Evolutionary conservation across 2,888 invertebrate species (phyloP), one percentile per base, ranked within the genome.

Genomic region (Hirtodrosophila alboralis): DNA sequence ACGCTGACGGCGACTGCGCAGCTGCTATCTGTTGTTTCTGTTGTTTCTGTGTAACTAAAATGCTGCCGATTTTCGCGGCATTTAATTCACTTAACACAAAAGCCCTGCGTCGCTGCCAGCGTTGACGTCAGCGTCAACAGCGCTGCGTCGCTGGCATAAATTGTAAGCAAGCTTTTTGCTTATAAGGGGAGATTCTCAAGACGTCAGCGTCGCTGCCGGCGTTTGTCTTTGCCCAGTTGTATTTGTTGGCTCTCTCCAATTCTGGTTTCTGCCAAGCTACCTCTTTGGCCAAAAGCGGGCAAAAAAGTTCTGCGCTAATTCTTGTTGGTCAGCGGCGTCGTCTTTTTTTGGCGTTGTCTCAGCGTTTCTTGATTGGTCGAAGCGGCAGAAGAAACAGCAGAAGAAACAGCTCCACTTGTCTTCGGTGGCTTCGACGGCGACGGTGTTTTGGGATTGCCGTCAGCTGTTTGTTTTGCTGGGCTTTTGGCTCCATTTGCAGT

Each of bases 141-240:
- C 64, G 51, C 49, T 36, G 45, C 48, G n/a, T n/a, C 45, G 38
- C 49, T 45, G 52, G 61, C 76, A 64, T 58, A 65, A 79, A 63
- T 76, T 77, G 79, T 72, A 77, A 77, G 67, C 48, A 10, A 44
- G 45, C 49, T 48, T 23, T 47, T 58, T 54, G 71, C 64, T 56
- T 58, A 18, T 26, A 41, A 45, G 52, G 57, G 43, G 58, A n/a
- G 63, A 71, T 71, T 78, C 71, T 74, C 38, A 44, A 74, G 59
- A 68, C 75, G 71, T 45, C 47, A 14, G n/a, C 72, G 41, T 34
- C 75, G 57, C 65, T 44, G 75, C 30, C 57, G 47, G 37, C 31
- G 36, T 67, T 70, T 83, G 80, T 57, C 53, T 72, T 78, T 76
- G 66, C 72, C 72, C 27, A 68, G 63, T 71, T 77, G 58, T n/a